Evolutionary conservation across 2,113 vertebrate species (phyloP), one percentile per base, ranked within the genome.

Genomic region (Rhinichthys klamathensis): DNA sequence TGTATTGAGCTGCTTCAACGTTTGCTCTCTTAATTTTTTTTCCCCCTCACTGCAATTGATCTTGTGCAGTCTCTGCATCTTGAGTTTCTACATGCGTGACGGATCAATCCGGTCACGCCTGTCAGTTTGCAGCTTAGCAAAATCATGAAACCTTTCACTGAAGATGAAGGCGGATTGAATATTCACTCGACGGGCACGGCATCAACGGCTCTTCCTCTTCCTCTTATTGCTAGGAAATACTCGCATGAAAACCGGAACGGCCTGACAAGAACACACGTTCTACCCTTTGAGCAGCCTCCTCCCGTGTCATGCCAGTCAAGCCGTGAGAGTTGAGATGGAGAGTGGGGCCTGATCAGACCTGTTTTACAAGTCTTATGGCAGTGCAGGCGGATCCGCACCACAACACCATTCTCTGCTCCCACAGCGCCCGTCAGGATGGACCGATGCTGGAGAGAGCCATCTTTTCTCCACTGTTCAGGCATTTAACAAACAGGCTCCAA

Each of bases 341-440:
- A 84, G 87, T 54, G 78, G 56, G 73, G 89, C 87, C 86, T 90
- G 89, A 90, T 90, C 88, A 87, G 83, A 85, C 88, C 88, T 90
- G 88, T 88, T 91, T 91, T 90, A 91, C 90, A 90, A 91, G 89
- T 88, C 90, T 87, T 89, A 90, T 88, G 82, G 87, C 80, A 96
- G 95, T 95, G 95, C 81, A 93, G 94, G 27, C 94, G 92, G 83
- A 96, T 96, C 38, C 94, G 95, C 94, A 96, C 94, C 92, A 96
- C 90, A 63, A 93, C 44, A 80, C 96, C 96, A 15, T 95, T 94
- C 92, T 3, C 95, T 95, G 18, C 92, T 95, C 80, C 95, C 95
- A 0, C 88, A 93, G 1, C 87, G 87, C 65, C 94, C 94, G 3
- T 96, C 95, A 81, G 63, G 44, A 79, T 69, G 61, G 77, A 30